phyloP scores from a whole-genome alignment of 2,797 vertebrate genomes.

The Mycteria americana region DNA sequence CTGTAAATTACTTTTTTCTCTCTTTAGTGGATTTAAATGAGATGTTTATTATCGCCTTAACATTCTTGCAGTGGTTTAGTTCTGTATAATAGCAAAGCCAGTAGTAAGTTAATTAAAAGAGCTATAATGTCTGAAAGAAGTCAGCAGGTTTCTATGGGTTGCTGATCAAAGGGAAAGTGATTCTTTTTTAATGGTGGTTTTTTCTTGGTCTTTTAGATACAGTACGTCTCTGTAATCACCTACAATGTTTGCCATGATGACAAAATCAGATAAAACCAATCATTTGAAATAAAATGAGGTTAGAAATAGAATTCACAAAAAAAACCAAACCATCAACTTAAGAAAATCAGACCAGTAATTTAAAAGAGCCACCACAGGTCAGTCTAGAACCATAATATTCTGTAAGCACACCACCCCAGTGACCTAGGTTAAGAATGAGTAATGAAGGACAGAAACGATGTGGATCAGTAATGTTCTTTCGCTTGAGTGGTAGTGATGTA shows the following conservation, averaged over 20 bases:
- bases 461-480: neutral
- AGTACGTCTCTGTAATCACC: constrained; percentile 37
- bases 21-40: constrained; percentile 58
- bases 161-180: constrained; percentile 60
- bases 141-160: constrained; percentile 67
- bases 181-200: constrained; percentile 47
- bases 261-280: constrained; percentile 29
- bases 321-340: neutral
- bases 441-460: neutral
- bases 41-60: constrained; percentile 61
- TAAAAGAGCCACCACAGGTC: neutral
- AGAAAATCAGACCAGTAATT: neutral
- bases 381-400: neutral
- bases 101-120: constrained; percentile 75
- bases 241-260: neutral
- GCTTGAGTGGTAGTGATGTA: neutral
- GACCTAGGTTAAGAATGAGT: neutral
- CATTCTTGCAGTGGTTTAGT: constrained; percentile 57
- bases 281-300: neutral
- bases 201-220: constrained; percentile 36
- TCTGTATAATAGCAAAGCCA: constrained; percentile 64
- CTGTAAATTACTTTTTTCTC: constrained; percentile 52
- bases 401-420: neutral
- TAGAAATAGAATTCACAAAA: constrained; percentile 5
- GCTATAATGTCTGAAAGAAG: constrained; percentile 63